A percentile compares a stretch with the other conserved stretches of the same genome.
phyloP scores from a whole-genome alignment of 2,113 vertebrate genomes.

The Clarias magur region DNA sequence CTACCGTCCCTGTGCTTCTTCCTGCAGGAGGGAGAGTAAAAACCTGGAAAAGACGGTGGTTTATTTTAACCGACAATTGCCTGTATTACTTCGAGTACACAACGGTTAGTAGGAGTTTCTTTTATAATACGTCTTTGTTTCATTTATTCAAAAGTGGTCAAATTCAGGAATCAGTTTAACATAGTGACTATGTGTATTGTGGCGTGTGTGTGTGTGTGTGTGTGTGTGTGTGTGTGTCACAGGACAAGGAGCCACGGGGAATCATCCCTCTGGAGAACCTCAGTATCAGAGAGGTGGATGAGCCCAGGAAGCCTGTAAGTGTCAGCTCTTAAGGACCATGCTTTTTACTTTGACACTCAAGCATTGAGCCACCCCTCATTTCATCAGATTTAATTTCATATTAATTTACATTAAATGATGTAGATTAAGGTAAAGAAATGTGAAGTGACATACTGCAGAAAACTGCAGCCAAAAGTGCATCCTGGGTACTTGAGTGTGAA shows the following conservation, averaged over 20 bases:
- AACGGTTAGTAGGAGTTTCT: slow-evolving; percentile 40
- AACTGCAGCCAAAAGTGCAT: not conserved
- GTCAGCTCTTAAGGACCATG: not conserved
- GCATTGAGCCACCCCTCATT: too few species aligned
- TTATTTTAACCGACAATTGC: slow-evolving; percentile 58
- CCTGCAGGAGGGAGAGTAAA: slow-evolving; percentile 53
- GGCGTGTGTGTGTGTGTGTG: not conserved
- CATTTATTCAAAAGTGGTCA: not conserved
- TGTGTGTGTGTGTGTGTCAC: not conserved
- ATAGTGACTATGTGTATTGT: not conserved
- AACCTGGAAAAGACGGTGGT: slow-evolving; percentile 59
- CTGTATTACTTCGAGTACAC: slow-evolving; percentile 59
- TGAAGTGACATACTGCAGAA: too few species aligned
- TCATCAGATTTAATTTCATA: too few species aligned
- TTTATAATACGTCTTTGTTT: not conserved
- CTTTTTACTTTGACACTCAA: not conserved
- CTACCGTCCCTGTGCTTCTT: not conserved
- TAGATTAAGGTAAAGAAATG: too few species aligned
- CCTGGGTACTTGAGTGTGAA: not conserved
- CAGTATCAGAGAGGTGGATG: slow-evolving; percentile 96
- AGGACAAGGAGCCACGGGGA: slow-evolving; percentile 97
- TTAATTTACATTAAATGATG: too few species aligned
- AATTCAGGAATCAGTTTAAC: not conserved
- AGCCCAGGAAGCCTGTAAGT: slow-evolving; percentile 93
- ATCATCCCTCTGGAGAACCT: slow-evolving; percentile 98